Base-by-base conservation (phyloP, 2,888 invertebrate species). In the Alloplasta piceator region DNA sequence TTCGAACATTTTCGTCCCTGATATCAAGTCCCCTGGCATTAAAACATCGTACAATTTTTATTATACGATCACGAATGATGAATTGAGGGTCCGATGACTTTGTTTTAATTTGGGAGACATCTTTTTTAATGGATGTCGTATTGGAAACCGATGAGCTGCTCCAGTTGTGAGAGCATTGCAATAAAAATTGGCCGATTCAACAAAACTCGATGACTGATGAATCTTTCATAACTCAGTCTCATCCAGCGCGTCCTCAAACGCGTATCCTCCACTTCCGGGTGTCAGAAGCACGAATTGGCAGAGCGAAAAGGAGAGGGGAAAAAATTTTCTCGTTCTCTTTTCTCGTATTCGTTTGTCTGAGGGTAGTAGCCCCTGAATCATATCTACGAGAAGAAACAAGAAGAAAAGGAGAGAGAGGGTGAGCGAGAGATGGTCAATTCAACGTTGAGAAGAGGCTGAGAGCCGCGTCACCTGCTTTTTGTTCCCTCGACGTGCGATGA, bases 391-490 rank as follows among this genome's bases (percentile, higher is more conserved):
- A 63, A 64, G 61, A 50, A 72, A 48, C 52, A 39, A 66, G 16
- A 12, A 63, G 50, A 72, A 63, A 38, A 41, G 12, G 64, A 58
- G 14, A 48, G 43, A 46, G 58, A 55, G 48, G 67, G 64, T 12
- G 67, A 79, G 74, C 6, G 16, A 52, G 63, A 71, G 16, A 55
- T 14, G 64, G 46, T 48, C 64, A 71, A 83, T 81, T 72, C 67
- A 71, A 64, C 70, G 70, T 61, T 61, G 43, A n/a, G 50, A 39
- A 56, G 60, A 73, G 78, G 67, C 81, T 83, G 83, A 80, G 82
- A 78, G 73, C 71, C 48, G 48, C 79, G 77, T 83, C 82, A 83
- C 82, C 79, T 82, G 81, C 55, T 83, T 83, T 82, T 83, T 80
- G 71, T 82, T 74, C 73, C 50, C 61, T 52, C 67, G 48, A 82